phyloP scores from a whole-genome alignment of 2,888 invertebrate species.

The Zygothrica quintamaculata region DNA sequence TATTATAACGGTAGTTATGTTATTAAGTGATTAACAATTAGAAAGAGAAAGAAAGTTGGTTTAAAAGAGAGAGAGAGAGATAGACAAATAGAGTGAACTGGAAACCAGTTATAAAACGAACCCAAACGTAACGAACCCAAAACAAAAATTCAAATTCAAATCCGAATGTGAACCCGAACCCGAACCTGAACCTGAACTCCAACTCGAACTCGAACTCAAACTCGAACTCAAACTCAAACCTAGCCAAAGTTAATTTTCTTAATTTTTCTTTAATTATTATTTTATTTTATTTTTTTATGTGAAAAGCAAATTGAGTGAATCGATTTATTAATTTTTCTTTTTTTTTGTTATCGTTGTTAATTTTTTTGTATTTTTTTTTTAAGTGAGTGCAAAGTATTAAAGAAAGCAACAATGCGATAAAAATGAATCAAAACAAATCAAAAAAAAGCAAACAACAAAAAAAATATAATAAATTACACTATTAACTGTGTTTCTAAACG shows the following conservation, averaged over 20 bases:
- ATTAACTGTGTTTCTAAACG: conserved; percentile 8
- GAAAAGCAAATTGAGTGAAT: conserved; percentile 19
- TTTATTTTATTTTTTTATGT: background rate
- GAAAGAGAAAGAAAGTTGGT: conserved; percentile 3
- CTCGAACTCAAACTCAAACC: too few relatives aligned
- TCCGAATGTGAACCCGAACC: background rate
- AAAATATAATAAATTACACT: background rate
- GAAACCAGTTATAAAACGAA: conserved; percentile 16
- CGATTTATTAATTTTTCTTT: conserved; percentile 17
- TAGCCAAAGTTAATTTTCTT: too few relatives aligned
- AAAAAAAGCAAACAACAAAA: background rate
- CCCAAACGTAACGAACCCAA: conserved; percentile 11
- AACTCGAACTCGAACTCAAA: too few relatives aligned
- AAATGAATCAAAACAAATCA: background rate
- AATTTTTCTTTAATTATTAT: background rate
- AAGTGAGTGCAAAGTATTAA: conserved; percentile 2
- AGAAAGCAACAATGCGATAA: background rate
- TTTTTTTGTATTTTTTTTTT: conserved; percentile 8
- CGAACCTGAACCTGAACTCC: background rate
- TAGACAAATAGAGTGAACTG: conserved; percentile 2
- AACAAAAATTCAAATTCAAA: too few relatives aligned
- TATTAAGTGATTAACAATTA: background rate
- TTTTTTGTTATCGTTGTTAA: conserved; percentile 22
- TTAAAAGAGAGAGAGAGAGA: conserved; percentile 6
- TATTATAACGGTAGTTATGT: conserved; percentile 8